phyloP scores from a whole-genome alignment of 2,888 invertebrate species.

The Thymelicus lineola region DNA sequence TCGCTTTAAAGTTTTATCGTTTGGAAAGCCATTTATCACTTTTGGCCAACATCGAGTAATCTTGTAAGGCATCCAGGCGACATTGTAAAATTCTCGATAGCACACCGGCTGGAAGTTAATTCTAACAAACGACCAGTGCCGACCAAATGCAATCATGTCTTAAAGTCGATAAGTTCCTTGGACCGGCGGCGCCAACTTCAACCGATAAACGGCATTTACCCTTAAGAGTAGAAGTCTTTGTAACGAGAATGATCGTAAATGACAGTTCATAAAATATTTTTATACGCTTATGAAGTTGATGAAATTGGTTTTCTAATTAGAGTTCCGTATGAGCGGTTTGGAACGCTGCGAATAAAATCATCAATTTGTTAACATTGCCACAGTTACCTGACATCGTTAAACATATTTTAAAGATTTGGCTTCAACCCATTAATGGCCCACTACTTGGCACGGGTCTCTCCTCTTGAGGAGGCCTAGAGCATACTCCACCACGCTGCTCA shows the following conservation, averaged over 20 bases:
- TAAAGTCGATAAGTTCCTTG: conserved; percentile 67
- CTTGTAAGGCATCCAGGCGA: conserved; percentile 28
- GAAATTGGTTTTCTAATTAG: background rate
- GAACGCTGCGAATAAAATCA: too few species aligned
- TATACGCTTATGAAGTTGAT: background rate
- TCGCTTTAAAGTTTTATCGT: conserved; percentile 9
- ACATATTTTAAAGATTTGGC: too few species aligned
- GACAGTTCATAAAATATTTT: conserved; percentile 8
- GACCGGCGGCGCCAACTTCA: conserved; percentile 58
- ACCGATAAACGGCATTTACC: conserved; percentile 46
- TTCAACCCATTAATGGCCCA: too few species aligned
- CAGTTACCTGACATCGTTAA: too few species aligned
- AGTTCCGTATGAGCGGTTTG: too few species aligned
- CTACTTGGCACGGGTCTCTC: too few species aligned
- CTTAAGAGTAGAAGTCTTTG: conserved; percentile 12
- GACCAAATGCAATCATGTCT: conserved; percentile 61
- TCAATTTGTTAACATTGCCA: too few species aligned
- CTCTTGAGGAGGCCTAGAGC: too few species aligned
- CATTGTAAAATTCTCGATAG: conserved; percentile 39
- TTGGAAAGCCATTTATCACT: conserved; percentile 22
- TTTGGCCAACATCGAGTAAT: conserved; percentile 28
- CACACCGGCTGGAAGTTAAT: conserved; percentile 37
- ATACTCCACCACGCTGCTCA: too few species aligned
- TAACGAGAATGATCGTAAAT: conserved; percentile 4
- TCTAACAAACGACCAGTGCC: conserved; percentile 48